Conservation (phyloP, 2,888 invertebrate species). For the Molorchus minor region DNA sequence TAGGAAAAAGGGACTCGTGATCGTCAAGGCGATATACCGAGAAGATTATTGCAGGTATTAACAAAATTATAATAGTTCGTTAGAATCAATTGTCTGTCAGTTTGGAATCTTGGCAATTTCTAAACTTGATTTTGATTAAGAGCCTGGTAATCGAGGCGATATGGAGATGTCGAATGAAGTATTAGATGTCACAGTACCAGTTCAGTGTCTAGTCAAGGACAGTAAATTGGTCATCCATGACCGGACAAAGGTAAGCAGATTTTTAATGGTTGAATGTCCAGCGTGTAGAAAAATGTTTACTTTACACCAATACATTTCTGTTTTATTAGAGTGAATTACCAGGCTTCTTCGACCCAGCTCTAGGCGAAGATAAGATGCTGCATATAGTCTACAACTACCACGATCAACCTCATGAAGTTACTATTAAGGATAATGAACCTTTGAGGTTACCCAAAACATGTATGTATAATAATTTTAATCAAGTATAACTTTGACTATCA, state of each 20-base stretch:
- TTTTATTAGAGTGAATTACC: conserved; percentile 86
- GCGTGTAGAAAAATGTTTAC: not conserved
- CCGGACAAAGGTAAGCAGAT: conserved; percentile 79
- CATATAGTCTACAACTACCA: conserved; percentile 88
- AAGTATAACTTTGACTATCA: not conserved
- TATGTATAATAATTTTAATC: conserved; percentile 59
- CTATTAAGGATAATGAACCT: conserved; percentile 81
- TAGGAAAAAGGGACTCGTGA: conserved; percentile 82
- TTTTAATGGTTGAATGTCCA: not conserved
- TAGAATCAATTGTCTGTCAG: too few relatives aligned
- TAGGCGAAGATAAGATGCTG: conserved; percentile 90
- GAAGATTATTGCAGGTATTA: conserved; percentile 66
- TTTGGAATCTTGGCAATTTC: too few relatives aligned
- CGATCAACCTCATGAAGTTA: conserved; percentile 79
- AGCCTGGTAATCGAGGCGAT: conserved; percentile 35
- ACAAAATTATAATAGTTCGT: too few relatives aligned
- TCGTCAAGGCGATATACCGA: conserved; percentile 87
- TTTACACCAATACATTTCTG: conserved; percentile 32
- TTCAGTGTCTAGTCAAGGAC: conserved; percentile 93
- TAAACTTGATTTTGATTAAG: too few relatives aligned
- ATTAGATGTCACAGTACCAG: conserved; percentile 92
- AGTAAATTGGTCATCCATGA: conserved; percentile 87
- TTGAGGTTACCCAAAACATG: conserved; percentile 81
- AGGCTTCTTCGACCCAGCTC: conserved; percentile 96
- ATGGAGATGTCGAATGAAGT: conserved; percentile 64